These are phyloP conservation scores for Zaprionus vittiger DNA, from an alignment of 1,140 invertebrate genomes.

Conservation along the genomic window DNA sequence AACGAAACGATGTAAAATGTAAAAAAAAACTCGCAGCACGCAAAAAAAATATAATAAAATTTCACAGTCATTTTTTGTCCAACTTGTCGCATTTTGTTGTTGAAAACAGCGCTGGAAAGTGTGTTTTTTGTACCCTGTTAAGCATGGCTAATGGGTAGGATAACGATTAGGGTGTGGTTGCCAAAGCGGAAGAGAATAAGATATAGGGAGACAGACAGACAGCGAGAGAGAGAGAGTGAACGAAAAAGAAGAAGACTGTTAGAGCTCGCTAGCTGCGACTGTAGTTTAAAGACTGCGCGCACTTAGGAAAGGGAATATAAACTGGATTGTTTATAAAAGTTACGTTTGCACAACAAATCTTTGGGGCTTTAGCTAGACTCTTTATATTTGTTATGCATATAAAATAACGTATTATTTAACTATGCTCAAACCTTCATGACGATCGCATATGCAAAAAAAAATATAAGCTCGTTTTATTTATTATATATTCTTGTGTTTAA, in stretches of 20 bases:
- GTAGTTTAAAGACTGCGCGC: not conserved
- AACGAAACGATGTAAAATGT: conserved; percentile 2
- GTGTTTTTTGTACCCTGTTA: conserved; percentile 28
- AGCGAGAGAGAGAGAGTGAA: not conserved
- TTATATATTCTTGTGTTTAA: not conserved
- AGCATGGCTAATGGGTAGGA: not conserved
- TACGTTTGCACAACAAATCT: not conserved
- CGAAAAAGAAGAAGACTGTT: not conserved
- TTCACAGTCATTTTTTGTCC: conserved; percentile 13
- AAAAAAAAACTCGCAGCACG: not conserved
- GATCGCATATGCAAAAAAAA: fast-evolving
- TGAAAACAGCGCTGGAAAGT: conserved; percentile 34
- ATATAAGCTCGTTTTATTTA: not conserved
- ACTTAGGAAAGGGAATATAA: not conserved
- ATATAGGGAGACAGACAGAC: not conserved
- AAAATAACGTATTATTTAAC: not conserved
- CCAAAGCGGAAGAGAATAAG: not conserved
- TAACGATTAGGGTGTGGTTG: conserved; percentile 9
- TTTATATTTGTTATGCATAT: not conserved
- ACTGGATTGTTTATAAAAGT: not conserved
- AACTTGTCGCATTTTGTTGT: conserved; percentile 49
- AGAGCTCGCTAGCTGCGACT: not conserved
- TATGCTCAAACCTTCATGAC: not conserved
- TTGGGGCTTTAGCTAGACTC: not conserved
- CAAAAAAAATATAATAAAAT: conserved; percentile 33